Conservation (phyloP, 2,888 invertebrate species). For the Apamea sordens region DNA sequence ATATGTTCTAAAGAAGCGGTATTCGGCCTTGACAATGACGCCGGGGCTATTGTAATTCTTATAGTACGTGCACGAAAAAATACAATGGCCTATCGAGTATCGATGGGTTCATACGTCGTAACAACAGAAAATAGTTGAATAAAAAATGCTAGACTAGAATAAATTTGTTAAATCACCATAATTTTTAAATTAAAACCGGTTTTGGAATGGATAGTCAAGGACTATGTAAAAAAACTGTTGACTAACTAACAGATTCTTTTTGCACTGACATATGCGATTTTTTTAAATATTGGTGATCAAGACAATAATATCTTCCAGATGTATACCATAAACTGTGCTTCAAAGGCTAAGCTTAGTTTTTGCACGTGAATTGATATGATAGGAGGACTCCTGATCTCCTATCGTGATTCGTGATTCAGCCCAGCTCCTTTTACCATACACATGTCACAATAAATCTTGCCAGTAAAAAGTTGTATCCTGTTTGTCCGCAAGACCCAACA, state of each 20-base stretch:
- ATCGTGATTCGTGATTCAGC: too few species aligned
- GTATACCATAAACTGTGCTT: background rate
- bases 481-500: slow-evolving; percentile 16
- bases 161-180: background rate
- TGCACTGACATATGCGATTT: background rate
- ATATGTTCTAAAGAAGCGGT: background rate
- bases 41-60: slow-evolving; percentile 15
- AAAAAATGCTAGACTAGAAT: slow-evolving; percentile 3
- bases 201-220: background rate
- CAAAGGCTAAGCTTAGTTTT: background rate
- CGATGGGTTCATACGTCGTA: slow-evolving; percentile 5
- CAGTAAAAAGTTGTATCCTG: slow-evolving; percentile 33
- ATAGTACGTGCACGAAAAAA: slow-evolving; percentile 15
- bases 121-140: background rate
- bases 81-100: slow-evolving; percentile 28
- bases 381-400: background rate
- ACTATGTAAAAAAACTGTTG: slow-evolving; percentile 3
- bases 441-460: background rate
- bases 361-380: background rate
- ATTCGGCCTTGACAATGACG: slow-evolving; percentile 40
- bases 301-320: background rate
- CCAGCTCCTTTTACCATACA: background rate
- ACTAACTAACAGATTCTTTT: background rate
- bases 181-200: background rate
- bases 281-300: background rate